Evolutionary conservation across 1,140 invertebrate species (phyloP), one percentile per base, ranked within the genome.

Genomic region (Temnothorax nylanderi): DNA sequence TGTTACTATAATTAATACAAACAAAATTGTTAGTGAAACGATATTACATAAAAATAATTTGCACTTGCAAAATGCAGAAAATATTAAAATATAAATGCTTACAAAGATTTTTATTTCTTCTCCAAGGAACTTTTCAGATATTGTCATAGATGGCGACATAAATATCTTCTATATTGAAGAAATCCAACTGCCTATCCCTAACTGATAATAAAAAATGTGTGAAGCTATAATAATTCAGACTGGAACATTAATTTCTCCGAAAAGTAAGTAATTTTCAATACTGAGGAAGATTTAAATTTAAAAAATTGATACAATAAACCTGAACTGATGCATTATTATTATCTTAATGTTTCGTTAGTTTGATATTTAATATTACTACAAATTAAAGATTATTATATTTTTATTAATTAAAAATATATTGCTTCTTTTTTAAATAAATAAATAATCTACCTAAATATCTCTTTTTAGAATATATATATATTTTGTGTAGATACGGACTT

Each of bases 131-230:
- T 80, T 80, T 6, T 8, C 8, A 26, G 10, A 18, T 37, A 51
- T 51, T 37, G 16, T 51, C 44, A 67, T 41, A 80, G 77, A 80
- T 80, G 77, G 77, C 77, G 32, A 64, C 56, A 13, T 10, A 16
- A 21, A 18, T 69, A 51, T 80, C 62, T 67, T 49, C 13, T 8
- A 16, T 10, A 49, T 51, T 51, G 18, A 21, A 80, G 44, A 64
- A 26, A 62, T 4, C 37, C 41, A 18, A 44, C 5, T 56, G 1
- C 3, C 0, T 11, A 64, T 32, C 13, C 2, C 13, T 0, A 65
- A 67, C 5, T 56, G 21, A 47, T 26, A 13, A n/a, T 3, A 21
- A 74, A 47, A 74, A 44, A 37, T 71, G 0, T 32, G 1, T 34
- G 6, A 49, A 67, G 11, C 3, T 80, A 69, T 71, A 18, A 69